Base-by-base conservation (phyloP, 2,888 invertebrate species). In the Lasioglossum villosulum region DNA sequence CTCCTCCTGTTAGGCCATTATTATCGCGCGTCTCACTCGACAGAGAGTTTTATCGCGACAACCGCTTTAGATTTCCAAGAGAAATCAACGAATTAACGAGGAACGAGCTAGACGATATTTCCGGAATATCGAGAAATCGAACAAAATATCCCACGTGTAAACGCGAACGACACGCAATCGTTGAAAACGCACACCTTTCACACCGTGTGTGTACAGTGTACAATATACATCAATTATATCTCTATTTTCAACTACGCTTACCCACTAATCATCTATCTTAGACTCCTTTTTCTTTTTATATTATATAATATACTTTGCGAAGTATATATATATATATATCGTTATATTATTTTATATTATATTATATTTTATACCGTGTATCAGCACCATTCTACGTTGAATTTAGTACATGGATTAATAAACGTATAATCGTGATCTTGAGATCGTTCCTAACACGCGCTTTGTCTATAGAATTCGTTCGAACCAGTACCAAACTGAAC, bases 151-250 rank as follows among this genome's bases (percentile, higher is more conserved):
- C 23, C 23, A 23, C 27, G 30, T 30, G 6, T 16, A 72, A 42
- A 39, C 39, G 30, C 59, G 75, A 84, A 83, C 82, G 82, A 90
- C 92, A 89, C 88, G 87, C 90, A 89, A 91, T 89, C 84, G 80
- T 87, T 88, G 52, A 70, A 91, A 89, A 86, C 86, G 87, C 87
- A 87, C 83, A 77, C 87, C 87, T 73, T 85, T 75, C 80, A 80
- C 88, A 86, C 88, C 87, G 87, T 91, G 89, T 92, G 87, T 91
- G 89, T 92, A 91, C 91, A 91, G 88, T 91, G 89, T 92, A 91
- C 90, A 91, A 92, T 93, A 92, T 93, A 93, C 91, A 92, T 92
- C 89, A 81, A 86, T 91, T 88, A 88, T 90, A 90, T 88, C 83
- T 39, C 86, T 93, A 90, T 90, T 72, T 86, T 89, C 88, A 82